Evolutionary conservation across 2,113 vertebrate genomes (phyloP).

Genomic region (Xenopus borealis): DNA sequence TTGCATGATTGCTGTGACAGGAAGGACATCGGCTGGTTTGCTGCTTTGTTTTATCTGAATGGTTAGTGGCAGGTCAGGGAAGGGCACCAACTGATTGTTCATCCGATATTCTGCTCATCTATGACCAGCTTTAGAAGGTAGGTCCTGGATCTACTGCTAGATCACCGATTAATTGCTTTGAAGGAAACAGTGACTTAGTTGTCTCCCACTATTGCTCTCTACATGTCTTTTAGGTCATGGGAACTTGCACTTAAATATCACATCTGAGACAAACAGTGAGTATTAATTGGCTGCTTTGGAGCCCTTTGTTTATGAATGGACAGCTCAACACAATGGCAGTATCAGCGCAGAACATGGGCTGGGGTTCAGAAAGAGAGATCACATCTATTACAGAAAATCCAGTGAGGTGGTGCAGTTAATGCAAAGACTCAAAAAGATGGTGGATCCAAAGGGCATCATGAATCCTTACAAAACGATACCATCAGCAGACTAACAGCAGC

Average conservation of each 20-base stretch:
- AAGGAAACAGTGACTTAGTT: no score
- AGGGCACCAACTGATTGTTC: no score
- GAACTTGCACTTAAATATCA: constrained; percentile 92
- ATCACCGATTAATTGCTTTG: no score
- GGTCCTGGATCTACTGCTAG: no score
- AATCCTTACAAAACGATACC: constrained; percentile 93
- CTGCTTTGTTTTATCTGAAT: no score
- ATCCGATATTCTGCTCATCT: no score
- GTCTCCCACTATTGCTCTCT: neutral
- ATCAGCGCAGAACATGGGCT: constrained; percentile 91
- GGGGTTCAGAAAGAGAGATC: constrained; percentile 88
- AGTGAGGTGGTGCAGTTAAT: constrained; percentile 71
- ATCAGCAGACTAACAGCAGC: neutral
- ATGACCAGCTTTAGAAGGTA: no score
- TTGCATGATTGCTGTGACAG: no score
- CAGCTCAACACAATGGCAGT: constrained; percentile 69
- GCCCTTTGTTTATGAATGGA: constrained; percentile 89
- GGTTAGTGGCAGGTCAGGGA: no score
- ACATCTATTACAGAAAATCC: constrained; percentile 86
- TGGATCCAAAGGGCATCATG: constrained; percentile 91
- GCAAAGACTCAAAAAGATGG: constrained; percentile 78
- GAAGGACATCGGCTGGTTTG: no score
- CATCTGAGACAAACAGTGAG: constrained; percentile 68
- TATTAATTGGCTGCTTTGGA: constrained; percentile 76
- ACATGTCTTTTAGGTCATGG: constrained; percentile 76